phyloP scores from a whole-genome alignment of 2,113 vertebrate genomes.

The Rhea americana region DNA sequence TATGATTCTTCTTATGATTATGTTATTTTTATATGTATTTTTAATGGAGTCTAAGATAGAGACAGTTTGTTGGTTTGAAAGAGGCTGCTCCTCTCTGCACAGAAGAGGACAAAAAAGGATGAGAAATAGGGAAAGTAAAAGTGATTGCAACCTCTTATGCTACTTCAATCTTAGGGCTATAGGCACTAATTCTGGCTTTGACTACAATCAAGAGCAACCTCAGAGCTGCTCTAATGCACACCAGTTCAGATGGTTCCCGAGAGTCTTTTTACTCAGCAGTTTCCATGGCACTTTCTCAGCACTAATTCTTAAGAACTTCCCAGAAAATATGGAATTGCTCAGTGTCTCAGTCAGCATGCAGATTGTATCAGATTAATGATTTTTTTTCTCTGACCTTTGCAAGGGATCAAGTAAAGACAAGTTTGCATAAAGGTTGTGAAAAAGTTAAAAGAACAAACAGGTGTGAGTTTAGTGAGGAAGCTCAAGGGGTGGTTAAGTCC shows the following conservation, averaged over 20 bases:
- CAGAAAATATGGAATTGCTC: background rate
- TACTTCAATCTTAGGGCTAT: background rate
- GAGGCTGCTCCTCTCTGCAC: background rate
- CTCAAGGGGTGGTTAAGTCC: background rate
- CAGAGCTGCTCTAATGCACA: background rate
- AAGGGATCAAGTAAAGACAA: background rate
- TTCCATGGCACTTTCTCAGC: background rate
- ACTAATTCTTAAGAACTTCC: background rate
- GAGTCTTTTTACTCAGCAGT: background rate
- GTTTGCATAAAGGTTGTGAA: background rate
- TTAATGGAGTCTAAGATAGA: background rate
- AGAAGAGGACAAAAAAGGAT: background rate
- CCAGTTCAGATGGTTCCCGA: background rate
- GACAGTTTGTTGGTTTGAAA: background rate
- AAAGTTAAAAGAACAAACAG: background rate
- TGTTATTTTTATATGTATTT: background rate
- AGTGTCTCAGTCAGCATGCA: background rate
- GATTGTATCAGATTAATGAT: too few relatives aligned
- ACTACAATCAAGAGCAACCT: background rate
- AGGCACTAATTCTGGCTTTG: background rate
- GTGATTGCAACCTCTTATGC: background rate
- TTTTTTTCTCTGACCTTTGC: background rate
- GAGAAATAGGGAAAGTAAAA: background rate
- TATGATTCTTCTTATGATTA: conserved; percentile 13
- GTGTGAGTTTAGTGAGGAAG: background rate